Evolutionary conservation across 23 tunicate genomes (phyloP), one percentile per base, ranked within the genome.

Genomic region (Trididemnum clinides): DNA sequence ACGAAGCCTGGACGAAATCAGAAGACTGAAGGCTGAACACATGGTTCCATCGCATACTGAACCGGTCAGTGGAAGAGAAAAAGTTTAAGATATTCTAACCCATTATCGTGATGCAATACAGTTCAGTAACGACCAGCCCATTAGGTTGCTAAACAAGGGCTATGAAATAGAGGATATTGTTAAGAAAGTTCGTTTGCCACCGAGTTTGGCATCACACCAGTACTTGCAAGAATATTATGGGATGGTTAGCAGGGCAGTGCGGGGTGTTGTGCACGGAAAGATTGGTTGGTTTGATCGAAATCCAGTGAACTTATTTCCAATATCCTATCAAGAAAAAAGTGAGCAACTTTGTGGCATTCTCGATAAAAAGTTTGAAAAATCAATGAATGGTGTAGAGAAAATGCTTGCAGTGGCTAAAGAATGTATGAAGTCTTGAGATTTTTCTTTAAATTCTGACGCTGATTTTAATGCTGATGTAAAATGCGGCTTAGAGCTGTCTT

Each of bases 81-180:
- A 63, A 33, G 57, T 93, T 32, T 50, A 72, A 39, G 94, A 89
- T 63, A 74, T 79, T 19, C 51, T 93, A 1, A 73, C 82, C n/a
- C 7, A 1, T 1, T 93, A 93, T 36, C 77, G 92, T n/a, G 98
- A 93, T 66, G 98, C 87, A 15, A 93, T 89, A 7, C 90, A 93
- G 63, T 93, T 71, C 57, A 85, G 89, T 10, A 70, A 93, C 65
- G 98, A 93, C 71, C 98, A 93, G 63, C 89, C 98, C n/a, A 39
- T 93, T 26, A 34, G 96, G 71, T 50, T 10, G 26, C 25, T 90
- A 39, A 85, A 90, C 59, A 78, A 64, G 57, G 66, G 84, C 23
- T 77, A 58, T 23, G 59, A 27, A 6, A 62, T 85, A 51, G 88
- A 85, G 21, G 89, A 89, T 22, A 89, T 93, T 58, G 98, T 85